A percentile compares a stretch with the other conserved stretches of the same genome.
phyloP scores from a whole-genome alignment of 2,888 invertebrate genomes.

The Dolichomitus sp. region DNA sequence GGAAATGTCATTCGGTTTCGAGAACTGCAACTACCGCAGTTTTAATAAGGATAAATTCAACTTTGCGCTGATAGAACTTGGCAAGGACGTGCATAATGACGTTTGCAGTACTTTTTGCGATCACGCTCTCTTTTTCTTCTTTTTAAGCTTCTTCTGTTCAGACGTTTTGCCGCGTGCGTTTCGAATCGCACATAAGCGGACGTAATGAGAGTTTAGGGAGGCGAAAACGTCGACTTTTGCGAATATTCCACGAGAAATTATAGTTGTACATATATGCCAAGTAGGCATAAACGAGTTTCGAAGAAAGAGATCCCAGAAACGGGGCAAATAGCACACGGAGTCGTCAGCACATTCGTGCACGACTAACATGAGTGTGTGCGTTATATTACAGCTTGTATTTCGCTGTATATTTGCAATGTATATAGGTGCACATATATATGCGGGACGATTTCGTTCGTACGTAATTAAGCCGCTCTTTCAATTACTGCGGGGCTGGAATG shows the following conservation, averaged over 20 bases:
- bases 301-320: slow-evolving; percentile 69
- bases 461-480: slow-evolving; percentile 81
- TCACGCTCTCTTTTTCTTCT: slow-evolving; percentile 26
- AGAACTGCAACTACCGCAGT: slow-evolving; percentile 25
- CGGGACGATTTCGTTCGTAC: slow-evolving; percentile 76
- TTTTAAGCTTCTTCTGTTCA: not conserved
- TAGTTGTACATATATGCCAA: slow-evolving; percentile 14
- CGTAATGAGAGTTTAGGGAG: slow-evolving; percentile 75
- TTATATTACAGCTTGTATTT: slow-evolving; percentile 24
- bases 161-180: not conserved
- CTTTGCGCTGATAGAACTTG: slow-evolving; percentile 36
- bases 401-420: not conserved
- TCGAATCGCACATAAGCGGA: slow-evolving; percentile 11
- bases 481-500: slow-evolving; percentile 76
- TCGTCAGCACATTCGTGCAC: slow-evolving; percentile 53
- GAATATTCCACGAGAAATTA: slow-evolving; percentile 42
- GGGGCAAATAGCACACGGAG: slow-evolving; percentile 58
- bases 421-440: slow-evolving; percentile 16
- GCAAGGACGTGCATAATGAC: not conserved
- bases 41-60: slow-evolving; percentile 44
- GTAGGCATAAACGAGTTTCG: slow-evolving; percentile 74
- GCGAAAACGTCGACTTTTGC: slow-evolving; percentile 60
- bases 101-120: slow-evolving; percentile 11
- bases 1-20: slow-evolving; percentile 33
- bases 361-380: not conserved